Evolutionary conservation across 2,113 vertebrate species (phyloP), one percentile per base, ranked within the genome.

Genomic region (Ammodytes marinus): DNA sequence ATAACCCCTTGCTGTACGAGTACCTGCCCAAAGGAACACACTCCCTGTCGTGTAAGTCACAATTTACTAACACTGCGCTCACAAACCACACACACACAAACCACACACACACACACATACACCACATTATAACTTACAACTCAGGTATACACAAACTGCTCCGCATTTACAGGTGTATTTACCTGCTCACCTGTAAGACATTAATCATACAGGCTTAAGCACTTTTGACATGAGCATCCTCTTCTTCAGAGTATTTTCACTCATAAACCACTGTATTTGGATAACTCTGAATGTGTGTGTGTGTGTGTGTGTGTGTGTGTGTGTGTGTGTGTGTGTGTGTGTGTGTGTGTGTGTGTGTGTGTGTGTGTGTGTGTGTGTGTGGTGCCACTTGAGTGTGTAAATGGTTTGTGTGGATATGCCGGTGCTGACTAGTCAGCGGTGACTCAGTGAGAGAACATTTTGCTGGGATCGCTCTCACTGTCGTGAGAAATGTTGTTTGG

Each of bases 11-110:
- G 90, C 97, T 99, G 67, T 97, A 97, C 45, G 97, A 99, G 93
- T 99, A 97, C 95, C 94, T 99, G 78, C 98, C 98, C 93, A 98
- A 97, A 92, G 97, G 97, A 94, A 93, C 95, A 37, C 97, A 98
- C 90, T 96, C 97, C 8, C 94, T 99, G 88, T 98, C 98, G 65
- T 94, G 97, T 99, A 97, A 99, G 98, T 99, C 91, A 69, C 57
- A 74, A 67, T 90, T 89, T 90, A 85, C 69, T 65, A 83, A 68
- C 86, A 69, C 76, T 72, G 37, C 39, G 49, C 70, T 67, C 78
- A 82, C 61, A 63, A 85, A 49, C 81, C 67, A 75, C n/a, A 40
- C 75, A 54, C 80, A 75, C 54, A 53, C 27, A 27, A 1, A 27
- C 27, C 55, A 37, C 27, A 37, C 61, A 67, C 14, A 9, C 69